Evolutionary conservation across 2,797 vertebrate genomes (phyloP), one percentile per base, ranked within the genome.

Genomic region (Peromyscus eremicus): DNA sequence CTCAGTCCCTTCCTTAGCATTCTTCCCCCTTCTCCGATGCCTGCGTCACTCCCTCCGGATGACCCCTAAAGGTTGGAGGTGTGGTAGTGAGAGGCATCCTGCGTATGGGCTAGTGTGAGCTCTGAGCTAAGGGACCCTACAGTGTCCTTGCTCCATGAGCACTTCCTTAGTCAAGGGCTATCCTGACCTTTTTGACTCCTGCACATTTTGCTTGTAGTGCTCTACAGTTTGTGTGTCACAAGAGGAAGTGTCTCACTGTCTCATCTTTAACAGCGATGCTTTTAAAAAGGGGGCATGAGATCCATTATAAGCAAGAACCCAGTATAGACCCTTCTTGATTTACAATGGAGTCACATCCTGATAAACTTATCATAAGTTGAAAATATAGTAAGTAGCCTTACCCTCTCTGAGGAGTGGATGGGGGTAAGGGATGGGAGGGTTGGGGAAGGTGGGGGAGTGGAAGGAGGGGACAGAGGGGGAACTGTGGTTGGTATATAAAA

Each of bases 221-320:
- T 25, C 5, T 12, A 37, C 34, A 27, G 46, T 89, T 64, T 60
- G 27, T 23, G 10, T 12, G 21, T 29, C 89, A 55, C 34, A 57
- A 88, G 71, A 94, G 91, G 34, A 76, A 84, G 21, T 82, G 27
- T 32, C 29, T 91, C 37, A 32, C 57, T 34, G n/a, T 80, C 91
- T 91, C 81, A 92, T 49, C 68, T 73, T 73, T 82, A 62, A 82
- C 81, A 55, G 16, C 32, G 23, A 17, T 37, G 80, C 29, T 66
- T 84, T 81, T 92, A 29, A 60, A 81, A 96, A 91, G 77, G 34
- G 21, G 92, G 37, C 32, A 37, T 5, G 34, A 88, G 73, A 55
- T 57, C 27, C 66, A 29, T 88, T 49, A 57, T 91, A 64, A 84
- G 68, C 27, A 66, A 68, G 66, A 95, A 89, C 43, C 43, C 25